Conservation (phyloP, 1,140 invertebrate species). For the Hetaerina americana region DNA sequence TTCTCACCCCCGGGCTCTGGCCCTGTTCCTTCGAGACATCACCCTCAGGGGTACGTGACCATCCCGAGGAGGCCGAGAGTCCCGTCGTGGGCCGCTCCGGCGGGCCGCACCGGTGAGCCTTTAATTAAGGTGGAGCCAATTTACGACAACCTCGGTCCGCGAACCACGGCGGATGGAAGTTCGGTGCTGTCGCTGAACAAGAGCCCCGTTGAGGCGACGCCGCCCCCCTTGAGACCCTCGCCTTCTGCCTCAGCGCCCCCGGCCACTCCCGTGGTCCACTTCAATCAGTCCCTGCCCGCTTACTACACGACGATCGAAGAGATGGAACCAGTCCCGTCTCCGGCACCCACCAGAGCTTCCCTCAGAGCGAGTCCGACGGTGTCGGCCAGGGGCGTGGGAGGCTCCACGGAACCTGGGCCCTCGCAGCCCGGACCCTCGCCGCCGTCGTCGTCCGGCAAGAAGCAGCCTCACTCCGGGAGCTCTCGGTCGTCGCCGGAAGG, state of each 20-base stretch:
- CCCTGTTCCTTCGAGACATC: conserved; percentile 38
- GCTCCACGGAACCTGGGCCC: no score
- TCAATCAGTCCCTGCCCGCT: conserved; percentile 29
- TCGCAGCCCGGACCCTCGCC: not conserved
- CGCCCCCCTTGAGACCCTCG: conserved; percentile 28
- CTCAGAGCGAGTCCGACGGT: conserved; percentile 15
- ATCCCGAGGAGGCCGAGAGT: conserved; percentile 67
- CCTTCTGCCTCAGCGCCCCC: conserved; percentile 34
- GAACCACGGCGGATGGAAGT: conserved; percentile 74
- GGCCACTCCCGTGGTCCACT: conserved; percentile 39
- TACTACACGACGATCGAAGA: conserved; percentile 50
- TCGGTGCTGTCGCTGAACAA: conserved; percentile 63
- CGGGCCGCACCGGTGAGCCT: conserved; percentile 20
- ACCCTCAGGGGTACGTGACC: conserved; percentile 62
- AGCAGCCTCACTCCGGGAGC: not conserved
- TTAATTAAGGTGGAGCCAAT: conserved; percentile 46
- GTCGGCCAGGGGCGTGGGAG: no score
- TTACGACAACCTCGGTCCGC: conserved; percentile 68
- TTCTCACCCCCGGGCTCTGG: conserved; percentile 41
- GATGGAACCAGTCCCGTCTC: conserved; percentile 34
- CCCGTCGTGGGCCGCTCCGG: conserved; percentile 60
- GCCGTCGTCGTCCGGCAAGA: not conserved
- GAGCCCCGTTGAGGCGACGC: conserved; percentile 24
- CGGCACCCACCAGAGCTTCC: conserved; percentile 30
- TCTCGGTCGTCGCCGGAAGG: not conserved